phyloP scores from a whole-genome alignment of 2,797 vertebrate species.

The Oreochromis mossambicus region DNA sequence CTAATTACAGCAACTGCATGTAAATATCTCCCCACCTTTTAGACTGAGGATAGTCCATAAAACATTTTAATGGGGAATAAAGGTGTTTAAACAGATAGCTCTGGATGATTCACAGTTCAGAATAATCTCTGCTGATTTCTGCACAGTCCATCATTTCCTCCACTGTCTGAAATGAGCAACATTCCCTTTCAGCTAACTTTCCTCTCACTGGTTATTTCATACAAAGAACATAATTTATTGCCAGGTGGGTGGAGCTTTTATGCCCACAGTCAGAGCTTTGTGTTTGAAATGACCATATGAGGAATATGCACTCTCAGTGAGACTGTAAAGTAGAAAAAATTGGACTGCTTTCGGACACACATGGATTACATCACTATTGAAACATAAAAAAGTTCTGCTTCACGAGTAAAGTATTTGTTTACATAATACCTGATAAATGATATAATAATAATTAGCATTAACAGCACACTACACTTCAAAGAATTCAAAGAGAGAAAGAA shows the following conservation, averaged over 20 bases:
- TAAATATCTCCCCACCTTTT: neutral
- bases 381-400: neutral
- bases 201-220: neutral
- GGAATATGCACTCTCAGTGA: neutral
- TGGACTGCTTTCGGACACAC: neutral
- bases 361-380: neutral
- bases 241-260: neutral
- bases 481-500: neutral
- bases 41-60: neutral
- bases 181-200: neutral
- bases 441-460: neutral
- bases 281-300: accelerated
- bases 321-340: neutral
- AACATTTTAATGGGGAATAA: accelerated
- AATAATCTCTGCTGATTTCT: neutral
- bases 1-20: neutral
- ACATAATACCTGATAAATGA: neutral
- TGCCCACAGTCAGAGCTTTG: neutral
- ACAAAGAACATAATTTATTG: neutral
- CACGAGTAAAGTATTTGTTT: neutral
- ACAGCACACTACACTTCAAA: neutral
- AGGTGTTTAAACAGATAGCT: neutral
- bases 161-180: neutral
- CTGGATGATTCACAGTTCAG: neutral
- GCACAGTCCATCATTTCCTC: neutral